Evolutionary conservation across 2,113 vertebrate species (phyloP), one percentile per base, ranked within the genome.

Genomic region (Neotoma lepida): DNA sequence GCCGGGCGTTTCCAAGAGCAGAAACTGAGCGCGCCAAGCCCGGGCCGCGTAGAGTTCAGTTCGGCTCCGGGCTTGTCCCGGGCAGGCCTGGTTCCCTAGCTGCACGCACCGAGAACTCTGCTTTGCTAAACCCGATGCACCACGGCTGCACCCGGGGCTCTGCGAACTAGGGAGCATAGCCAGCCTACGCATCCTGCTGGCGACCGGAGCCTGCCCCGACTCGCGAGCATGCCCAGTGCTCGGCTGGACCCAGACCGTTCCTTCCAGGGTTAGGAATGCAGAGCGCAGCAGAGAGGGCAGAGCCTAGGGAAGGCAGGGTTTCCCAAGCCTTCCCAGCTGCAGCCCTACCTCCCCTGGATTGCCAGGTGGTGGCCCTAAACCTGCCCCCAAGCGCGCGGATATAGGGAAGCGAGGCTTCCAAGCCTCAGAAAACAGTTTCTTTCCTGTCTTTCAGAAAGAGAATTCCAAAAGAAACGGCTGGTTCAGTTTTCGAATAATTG

Each of bases 161-260:
- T 35, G 81, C 77, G n/a, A 73, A 46, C 74, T n/a, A 10, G 35
- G 26, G 73, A 86, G 63, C 71, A 49, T 39, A 12, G 44, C 54
- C 26, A 86, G 81, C 54, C 18, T 1, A 56, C 5, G 89, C 66
- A 51, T 91, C 92, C 94, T 90, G 93, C 71, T 8, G 90, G 44
- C 22, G 35, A 84, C 94, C 76, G 0, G 64, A 87, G 74, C 41
- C 89, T 80, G 95, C 71, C 78, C 61, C 0, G 73, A 51, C 81
- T 77, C 9, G 7, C 30, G 95, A 97, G 97, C 96, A 95, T 95
- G 94, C 96, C 97, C 96, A 95, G 96, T 86, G 74, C 87, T 89
- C 0, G 3, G 28, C 93, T 73, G 93, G 73, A 95, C 95, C n/a
- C 61, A 33, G 93, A 70, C 51, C 2, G 14, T 61, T 77, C 80